Evolutionary conservation across 2,888 invertebrate genomes (phyloP), one percentile per base, ranked within the genome.

Genomic region (Parascotia fuliginaria): DNA sequence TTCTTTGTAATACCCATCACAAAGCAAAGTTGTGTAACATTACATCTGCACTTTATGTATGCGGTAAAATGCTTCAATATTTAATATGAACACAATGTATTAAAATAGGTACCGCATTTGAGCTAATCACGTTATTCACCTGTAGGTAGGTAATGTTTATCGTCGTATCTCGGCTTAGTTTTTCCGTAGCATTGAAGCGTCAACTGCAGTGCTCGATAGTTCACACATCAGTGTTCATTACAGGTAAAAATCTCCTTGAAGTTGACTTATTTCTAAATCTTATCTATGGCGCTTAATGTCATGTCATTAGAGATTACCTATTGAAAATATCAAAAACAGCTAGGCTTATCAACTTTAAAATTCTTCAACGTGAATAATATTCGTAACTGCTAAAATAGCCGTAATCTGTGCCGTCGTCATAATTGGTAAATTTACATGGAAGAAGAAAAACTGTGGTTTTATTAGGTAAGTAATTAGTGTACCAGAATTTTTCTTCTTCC

Each of bases 1-100:
- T 77, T 81, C 78, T 78, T 71, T 71, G 64, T 71, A 60, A 67
- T 63, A 77, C 69, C 70, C 60, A n/a, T 68, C 64, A 75, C 74
- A 66, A 65, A 68, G 48, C 47, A 48, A 56, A 50, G 33, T 39
- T 43, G 7, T 42, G 15, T 42, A n/a, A 11, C 4, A 32, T 6
- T 24, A 24, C 24, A 24, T 24, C 24, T 24, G 24, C 24, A 1
- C 24, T 24, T 1, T 7, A 11, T n/a, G 3, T 7, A 4, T 24
- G 7, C 24, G 24, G 31, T 33, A 32, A 32, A 29, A 22, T 24
- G 2, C 15, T 32, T 11, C 15, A 33, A 19, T 33, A 31, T 33
- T 9, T 9, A 27, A 31, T 31, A 27, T 42, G 28, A 59, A 57
- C 54, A 50, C 39, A 59, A 62, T 52, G 37, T 7, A 34, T 33